A percentile compares a stretch with the other conserved stretches of the same genome.
Evolutionary conservation across 2,797 vertebrate species (phyloP).

Genomic region (Jordanella pulchra): DNA sequence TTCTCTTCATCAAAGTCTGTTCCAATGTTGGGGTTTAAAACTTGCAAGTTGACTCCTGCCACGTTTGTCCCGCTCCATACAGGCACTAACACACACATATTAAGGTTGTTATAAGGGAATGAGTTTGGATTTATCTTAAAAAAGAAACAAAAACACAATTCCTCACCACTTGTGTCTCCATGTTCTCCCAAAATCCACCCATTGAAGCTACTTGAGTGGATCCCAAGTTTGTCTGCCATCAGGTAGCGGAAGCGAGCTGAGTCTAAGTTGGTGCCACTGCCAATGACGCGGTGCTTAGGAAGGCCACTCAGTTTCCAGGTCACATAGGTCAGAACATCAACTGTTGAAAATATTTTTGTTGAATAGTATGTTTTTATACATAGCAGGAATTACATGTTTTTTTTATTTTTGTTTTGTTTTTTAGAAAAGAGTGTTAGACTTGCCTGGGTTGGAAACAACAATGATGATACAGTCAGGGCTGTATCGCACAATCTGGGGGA

Average conservation of each 20-base stretch:
- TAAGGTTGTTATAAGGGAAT: neutral
- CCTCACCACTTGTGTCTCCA: constrained; percentile 93
- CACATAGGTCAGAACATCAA: constrained; percentile 94
- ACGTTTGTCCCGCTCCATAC: constrained; percentile 96
- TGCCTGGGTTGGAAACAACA: constrained; percentile 97
- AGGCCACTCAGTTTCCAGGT: constrained; percentile 99
- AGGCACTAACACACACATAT: constrained; percentile 79
- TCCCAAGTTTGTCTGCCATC: constrained; percentile 91
- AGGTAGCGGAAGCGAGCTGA: constrained; percentile 93
- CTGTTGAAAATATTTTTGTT: constrained; percentile 62
- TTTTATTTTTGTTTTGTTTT: too few relatives aligned
- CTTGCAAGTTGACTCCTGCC: constrained; percentile 91
- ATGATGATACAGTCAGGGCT: constrained; percentile 92
- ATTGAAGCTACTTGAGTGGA: constrained; percentile 91
- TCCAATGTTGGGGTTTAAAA: constrained; percentile 89
- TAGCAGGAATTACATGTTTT: neutral
- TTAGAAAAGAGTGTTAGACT: neutral
- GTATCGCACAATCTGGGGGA: constrained; percentile 90
- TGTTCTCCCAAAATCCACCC: constrained; percentile 96
- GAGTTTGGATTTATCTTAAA: neutral
- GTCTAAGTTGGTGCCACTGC: constrained; percentile 96
- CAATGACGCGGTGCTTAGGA: constrained; percentile 94
- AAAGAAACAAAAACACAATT: neutral
- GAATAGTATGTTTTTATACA: neutral
- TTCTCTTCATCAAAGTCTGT: constrained; percentile 86